These are phyloP conservation scores for Scaptomyza flava DNA, from an alignment of 2,888 invertebrate species.

Conservation along the genomic window DNA sequence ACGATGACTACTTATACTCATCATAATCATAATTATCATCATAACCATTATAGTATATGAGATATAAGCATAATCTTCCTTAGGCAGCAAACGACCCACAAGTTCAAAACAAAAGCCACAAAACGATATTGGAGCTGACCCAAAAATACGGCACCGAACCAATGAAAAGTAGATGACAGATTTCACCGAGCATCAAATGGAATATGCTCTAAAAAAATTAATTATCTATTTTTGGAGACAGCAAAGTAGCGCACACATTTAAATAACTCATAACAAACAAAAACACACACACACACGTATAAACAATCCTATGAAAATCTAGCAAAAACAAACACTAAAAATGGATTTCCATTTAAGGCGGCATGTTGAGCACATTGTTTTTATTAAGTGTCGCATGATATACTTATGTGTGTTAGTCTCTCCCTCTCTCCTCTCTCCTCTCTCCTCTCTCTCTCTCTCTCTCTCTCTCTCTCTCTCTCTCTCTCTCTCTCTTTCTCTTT, in stretches of 20 bases:
- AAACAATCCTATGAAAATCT: slow-evolving; percentile 42
- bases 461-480: background rate
- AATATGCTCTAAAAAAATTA: slow-evolving; percentile 74
- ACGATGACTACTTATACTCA: slow-evolving; percentile 44
- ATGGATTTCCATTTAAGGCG: slow-evolving; percentile 81
- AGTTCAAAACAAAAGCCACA: slow-evolving; percentile 58
- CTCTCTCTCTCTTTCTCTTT: too few species aligned
- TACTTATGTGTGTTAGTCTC: slow-evolving; percentile 19
- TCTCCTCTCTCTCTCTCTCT: too few species aligned
- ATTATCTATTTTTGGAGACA: slow-evolving; percentile 61
- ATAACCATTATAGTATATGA: background rate
- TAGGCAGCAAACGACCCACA: slow-evolving; percentile 5
- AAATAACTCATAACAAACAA: slow-evolving; percentile 61
- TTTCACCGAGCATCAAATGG: slow-evolving; percentile 24
- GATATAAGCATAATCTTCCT: too few species aligned
- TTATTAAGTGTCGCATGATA: slow-evolving; percentile 83
- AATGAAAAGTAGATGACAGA: slow-evolving; percentile 46
- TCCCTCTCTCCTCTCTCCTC: too few species aligned
- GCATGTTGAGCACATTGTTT: slow-evolving; percentile 83
- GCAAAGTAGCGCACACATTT: slow-evolving; percentile 66
- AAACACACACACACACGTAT: background rate
- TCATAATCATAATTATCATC: slow-evolving; percentile 2
- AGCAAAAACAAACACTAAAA: slow-evolving; percentile 68
- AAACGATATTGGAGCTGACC: slow-evolving; percentile 49
- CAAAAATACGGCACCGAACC: background rate